These are phyloP conservation scores for Drosophila leontia DNA, from an alignment of 1,140 invertebrate genomes.

Conservation along the genomic window DNA sequence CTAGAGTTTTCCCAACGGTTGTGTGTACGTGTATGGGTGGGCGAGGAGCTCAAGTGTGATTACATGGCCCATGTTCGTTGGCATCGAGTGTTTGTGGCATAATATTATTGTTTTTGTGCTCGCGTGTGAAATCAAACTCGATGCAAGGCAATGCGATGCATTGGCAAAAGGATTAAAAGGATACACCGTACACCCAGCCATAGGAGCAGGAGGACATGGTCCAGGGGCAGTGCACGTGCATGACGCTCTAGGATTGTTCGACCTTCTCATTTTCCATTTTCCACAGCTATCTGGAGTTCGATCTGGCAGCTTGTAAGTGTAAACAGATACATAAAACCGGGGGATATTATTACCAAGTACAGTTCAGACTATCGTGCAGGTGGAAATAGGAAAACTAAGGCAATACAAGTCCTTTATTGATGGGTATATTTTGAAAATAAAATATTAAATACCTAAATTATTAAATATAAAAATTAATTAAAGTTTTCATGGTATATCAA, in stretches of 20 bases:
- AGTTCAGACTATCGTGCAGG: neutral
- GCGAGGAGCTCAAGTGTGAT: constrained; percentile 76
- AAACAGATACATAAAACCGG: constrained; percentile 70
- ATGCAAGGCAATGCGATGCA: constrained; percentile 76
- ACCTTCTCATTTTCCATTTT: constrained; percentile 14
- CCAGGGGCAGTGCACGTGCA: constrained; percentile 23
- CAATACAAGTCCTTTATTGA: neutral
- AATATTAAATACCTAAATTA: neutral
- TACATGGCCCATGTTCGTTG: constrained; percentile 80
- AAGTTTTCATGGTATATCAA: neutral
- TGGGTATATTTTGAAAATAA: too few relatives aligned
- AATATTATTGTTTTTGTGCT: constrained; percentile 83
- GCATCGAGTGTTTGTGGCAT: constrained; percentile 80
- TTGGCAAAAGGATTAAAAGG: constrained; percentile 81
- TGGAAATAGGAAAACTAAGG: neutral
- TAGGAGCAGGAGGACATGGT: constrained; percentile 6
- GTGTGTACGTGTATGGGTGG: constrained; percentile 19
- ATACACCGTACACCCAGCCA: constrained; percentile 41
- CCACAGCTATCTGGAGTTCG: constrained; percentile 27
- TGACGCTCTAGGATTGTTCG: constrained; percentile 29
- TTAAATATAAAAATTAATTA: neutral
- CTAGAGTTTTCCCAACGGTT: constrained; percentile 26
- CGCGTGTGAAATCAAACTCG: constrained; percentile 81
- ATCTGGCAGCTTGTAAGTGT: constrained; percentile 73
- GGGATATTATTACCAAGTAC: constrained; percentile 7